These are phyloP conservation scores for Sebastolobus altivelis DNA, from an alignment of 2,797 vertebrate genomes.

Conservation along the genomic window DNA sequence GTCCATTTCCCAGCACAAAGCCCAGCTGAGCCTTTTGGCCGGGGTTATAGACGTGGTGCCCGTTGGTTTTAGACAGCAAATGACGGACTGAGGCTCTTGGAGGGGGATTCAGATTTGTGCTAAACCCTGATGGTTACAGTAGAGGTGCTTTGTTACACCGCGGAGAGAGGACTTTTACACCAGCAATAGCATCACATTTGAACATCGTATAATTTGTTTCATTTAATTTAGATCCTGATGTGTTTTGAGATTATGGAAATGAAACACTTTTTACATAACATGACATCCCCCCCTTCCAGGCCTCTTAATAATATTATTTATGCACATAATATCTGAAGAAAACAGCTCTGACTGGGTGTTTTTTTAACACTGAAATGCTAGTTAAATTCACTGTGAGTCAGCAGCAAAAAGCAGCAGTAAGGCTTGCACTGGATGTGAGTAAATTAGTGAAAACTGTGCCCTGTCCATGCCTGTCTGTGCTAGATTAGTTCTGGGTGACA, in stretches of 20 bases:
- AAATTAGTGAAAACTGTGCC: constrained; percentile 57
- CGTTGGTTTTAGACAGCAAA: constrained; percentile 62
- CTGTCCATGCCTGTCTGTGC: constrained; percentile 53
- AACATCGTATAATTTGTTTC: not conserved
- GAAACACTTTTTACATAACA: not conserved
- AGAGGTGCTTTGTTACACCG: constrained; percentile 27
- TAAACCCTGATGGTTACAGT: constrained; percentile 45
- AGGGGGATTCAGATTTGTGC: constrained; percentile 41
- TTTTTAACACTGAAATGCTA: constrained; percentile 20
- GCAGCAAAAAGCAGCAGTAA: constrained; percentile 29
- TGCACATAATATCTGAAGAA: constrained; percentile 28
- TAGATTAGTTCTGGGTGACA: constrained; percentile 75
- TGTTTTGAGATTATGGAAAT: not conserved
- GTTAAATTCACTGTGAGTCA: constrained; percentile 23
- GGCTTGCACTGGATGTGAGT: constrained; percentile 29
- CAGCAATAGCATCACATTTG: not conserved
- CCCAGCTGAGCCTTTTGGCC: constrained; percentile 78
- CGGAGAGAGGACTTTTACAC: constrained; percentile 23
- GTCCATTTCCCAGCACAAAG: constrained; percentile 75
- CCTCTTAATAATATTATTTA: constrained; percentile 17
- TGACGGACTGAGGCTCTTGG: constrained; percentile 53
- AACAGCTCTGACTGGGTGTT: constrained; percentile 12
- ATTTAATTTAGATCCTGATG: not conserved
- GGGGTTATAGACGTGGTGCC: constrained; percentile 55
- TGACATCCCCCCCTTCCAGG: not conserved